Conservation (phyloP, 2,113 vertebrate genomes). For the Rafetus swinhoei region DNA sequence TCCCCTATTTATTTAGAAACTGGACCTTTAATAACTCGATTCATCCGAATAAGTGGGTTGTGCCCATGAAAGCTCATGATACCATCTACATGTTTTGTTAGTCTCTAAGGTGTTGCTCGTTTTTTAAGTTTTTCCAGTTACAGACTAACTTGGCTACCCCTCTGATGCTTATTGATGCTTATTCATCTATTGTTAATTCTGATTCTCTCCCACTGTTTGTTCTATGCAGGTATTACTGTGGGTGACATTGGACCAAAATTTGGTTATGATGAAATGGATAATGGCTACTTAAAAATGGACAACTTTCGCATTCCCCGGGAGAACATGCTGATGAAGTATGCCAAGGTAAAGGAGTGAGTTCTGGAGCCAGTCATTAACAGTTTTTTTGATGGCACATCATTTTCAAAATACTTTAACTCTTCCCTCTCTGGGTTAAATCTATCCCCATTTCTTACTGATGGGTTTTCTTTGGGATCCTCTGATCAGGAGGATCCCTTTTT, state of each 20-base stretch:
- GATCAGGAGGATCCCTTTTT: not conserved
- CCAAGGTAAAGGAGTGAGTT: slow-evolving; percentile 84
- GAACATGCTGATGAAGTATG: slow-evolving; percentile 98
- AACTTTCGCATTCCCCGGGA: slow-evolving; percentile 93
- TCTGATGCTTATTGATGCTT: not conserved
- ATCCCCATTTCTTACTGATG: not conserved
- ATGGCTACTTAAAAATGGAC: slow-evolving; percentile 95
- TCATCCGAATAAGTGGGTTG: no score
- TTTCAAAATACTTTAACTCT: not conserved
- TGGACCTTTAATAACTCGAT: no score
- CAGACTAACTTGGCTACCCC: no score
- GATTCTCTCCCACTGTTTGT: not conserved
- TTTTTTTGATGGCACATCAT: not conserved
- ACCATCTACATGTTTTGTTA: no score
- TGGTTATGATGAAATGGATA: slow-evolving; percentile 95
- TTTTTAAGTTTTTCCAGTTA: no score
- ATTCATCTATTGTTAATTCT: not conserved
- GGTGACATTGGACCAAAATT: slow-evolving; percentile 99
- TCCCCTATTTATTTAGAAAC: no score
- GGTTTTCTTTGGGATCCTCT: not conserved
- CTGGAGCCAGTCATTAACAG: not conserved
- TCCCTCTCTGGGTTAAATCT: not conserved
- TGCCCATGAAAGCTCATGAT: no score
- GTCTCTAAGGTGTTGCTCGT: no score
- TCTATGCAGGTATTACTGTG: slow-evolving; percentile 87